A percentile compares a stretch with the other conserved stretches of the same genome.
Evolutionary conservation across 2,113 vertebrate species (phyloP).

Genomic region (Myotis davidii): DNA sequence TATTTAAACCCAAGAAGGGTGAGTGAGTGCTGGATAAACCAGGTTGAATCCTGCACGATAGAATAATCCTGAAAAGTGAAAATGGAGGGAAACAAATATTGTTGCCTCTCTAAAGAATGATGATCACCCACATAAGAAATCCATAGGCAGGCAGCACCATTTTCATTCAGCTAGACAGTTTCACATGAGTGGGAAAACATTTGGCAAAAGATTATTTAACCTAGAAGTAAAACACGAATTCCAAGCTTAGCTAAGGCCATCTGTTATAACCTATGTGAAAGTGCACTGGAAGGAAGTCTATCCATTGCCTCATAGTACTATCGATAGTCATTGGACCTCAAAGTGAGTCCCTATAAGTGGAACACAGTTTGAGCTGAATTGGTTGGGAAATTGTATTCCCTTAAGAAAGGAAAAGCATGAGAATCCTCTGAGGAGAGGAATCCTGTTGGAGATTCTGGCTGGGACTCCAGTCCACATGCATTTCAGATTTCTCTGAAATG

Average conservation of each 20-base stretch:
- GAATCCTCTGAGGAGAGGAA: background rate
- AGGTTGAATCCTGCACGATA: background rate
- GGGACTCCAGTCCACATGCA: background rate
- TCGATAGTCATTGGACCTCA: background rate
- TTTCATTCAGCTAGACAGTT: background rate
- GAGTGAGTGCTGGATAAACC: background rate
- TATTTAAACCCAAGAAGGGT: background rate
- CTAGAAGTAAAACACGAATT: background rate
- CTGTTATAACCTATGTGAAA: background rate
- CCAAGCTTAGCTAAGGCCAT: background rate
- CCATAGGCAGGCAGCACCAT: background rate
- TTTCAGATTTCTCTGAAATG: background rate
- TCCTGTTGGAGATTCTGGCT: background rate
- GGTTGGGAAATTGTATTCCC: background rate
- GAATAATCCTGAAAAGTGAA: background rate
- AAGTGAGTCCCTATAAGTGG: background rate
- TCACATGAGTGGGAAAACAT: background rate
- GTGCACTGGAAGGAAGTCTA: background rate
- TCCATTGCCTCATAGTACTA: background rate
- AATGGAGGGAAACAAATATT: background rate
- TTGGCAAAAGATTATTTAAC: conserved; percentile 10
- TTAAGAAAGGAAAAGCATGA: background rate
- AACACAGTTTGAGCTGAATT: background rate
- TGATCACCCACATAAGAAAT: background rate
- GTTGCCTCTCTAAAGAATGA: background rate